These are phyloP conservation scores for Thamnophis sirtalis DNA, from an alignment of 2,113 vertebrate species.

Conservation along the genomic window DNA sequence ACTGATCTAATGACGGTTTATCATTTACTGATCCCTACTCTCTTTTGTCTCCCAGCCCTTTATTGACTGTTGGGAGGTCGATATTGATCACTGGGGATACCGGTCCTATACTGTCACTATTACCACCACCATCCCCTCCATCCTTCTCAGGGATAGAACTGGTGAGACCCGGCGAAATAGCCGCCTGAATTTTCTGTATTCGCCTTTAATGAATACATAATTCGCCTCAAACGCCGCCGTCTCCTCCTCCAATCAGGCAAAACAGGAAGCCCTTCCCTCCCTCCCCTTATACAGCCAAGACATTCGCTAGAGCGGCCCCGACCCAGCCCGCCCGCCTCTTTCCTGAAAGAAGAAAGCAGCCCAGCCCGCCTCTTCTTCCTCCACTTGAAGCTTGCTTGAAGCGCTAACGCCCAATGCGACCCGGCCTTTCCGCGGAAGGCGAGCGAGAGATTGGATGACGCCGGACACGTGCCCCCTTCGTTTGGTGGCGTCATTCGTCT, in stretches of 20 bases:
- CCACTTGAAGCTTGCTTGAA: background rate
- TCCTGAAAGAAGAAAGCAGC: background rate
- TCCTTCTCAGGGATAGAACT: background rate
- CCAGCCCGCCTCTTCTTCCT: background rate
- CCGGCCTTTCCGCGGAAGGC: background rate
- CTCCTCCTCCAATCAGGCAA: background rate
- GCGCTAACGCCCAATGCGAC: background rate
- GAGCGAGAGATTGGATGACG: background rate
- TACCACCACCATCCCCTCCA: fast-evolving
- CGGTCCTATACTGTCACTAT: background rate
- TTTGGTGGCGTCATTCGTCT: background rate
- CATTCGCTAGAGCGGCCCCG: background rate
- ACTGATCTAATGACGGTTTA: background rate
- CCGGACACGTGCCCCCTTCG: background rate
- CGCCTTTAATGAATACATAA: background rate
- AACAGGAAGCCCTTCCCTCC: background rate
- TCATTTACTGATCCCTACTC: background rate
- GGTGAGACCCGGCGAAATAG: background rate
- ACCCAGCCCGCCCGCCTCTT: background rate
- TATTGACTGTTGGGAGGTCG: background rate
- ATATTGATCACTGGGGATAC: background rate
- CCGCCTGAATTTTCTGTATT: background rate
- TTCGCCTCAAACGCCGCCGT: background rate
- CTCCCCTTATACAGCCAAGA: background rate
- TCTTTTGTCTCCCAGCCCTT: background rate